Evolutionary conservation across 2,113 vertebrate genomes (phyloP), one percentile per base, ranked within the genome.

Genomic region (Jacana jacana): DNA sequence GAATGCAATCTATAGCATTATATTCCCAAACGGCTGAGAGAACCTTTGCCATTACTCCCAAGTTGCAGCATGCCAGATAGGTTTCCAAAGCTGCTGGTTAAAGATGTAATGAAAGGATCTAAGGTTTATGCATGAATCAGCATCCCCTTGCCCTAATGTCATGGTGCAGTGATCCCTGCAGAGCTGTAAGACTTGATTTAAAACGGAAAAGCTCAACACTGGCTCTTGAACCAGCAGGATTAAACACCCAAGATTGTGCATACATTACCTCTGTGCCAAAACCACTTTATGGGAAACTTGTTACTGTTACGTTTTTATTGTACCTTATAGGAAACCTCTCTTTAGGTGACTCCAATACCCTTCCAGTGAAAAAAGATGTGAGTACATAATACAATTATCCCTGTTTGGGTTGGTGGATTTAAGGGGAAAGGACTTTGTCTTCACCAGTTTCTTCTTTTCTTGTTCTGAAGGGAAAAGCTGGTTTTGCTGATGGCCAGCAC

Each of bases 111-210:
- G 57, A 85, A 86, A 95, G 66, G 63, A 92, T 84, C 70, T 92
- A 83, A 94, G 85, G 54, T 95, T 88, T 97, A 92, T 86, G 89
- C 94, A 97, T 98, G 96, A 98, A 98, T 98, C 97, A 97, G 96
- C 97, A 96, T 86, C 88, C 80, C 89, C 63, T 88, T 95, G 86
- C 97, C 91, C 96, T 84, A 93, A 91, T 88, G 96, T 96, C 96
- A 97, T 91, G 94, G 83, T 97, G 95, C 92, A 97, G 91, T 72
- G 91, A 97, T 90, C 91, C 95, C 91, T 93, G 89, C 94, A 94
- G 96, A 97, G 95, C 95, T 84, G n/a, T 86, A 97, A 94, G 89
- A 33, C 76, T 96, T 95, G 82, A 95, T 92, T 92, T 93, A 95
- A 96, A 97, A 95, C 27, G 44, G 80, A 91, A 97, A 96, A 76